Conservation (phyloP, 23 tunicate species). For the Diplosoma virens region DNA sequence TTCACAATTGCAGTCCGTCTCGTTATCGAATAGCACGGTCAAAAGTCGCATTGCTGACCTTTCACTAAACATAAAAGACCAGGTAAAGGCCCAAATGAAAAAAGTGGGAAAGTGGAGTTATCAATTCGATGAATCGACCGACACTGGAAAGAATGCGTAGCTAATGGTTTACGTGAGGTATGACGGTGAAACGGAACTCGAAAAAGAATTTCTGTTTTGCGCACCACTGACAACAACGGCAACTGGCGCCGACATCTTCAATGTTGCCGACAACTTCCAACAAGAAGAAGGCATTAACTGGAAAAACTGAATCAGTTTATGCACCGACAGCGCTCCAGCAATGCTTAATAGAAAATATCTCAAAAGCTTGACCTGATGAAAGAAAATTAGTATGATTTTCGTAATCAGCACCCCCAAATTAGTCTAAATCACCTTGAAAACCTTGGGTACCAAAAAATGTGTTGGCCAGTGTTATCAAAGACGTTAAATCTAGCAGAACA, state of each 20-base stretch:
- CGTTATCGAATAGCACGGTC: conserved; percentile 28
- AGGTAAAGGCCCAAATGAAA: not conserved
- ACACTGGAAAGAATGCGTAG: conserved; percentile 51
- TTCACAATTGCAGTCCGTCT: conserved; percentile 40
- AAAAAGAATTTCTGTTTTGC: conserved; percentile 52
- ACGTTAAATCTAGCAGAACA: no score
- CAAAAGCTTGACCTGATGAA: no score
- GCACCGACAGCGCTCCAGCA: no score
- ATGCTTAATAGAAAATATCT: no score
- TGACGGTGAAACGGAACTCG: conserved; percentile 38
- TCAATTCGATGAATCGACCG: conserved; percentile 58
- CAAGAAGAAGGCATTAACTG: conserved; percentile 38
- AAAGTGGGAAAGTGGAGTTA: conserved; percentile 26
- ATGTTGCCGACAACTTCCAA: conserved; percentile 21
- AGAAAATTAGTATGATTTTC: no score
- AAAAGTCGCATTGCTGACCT: conserved; percentile 43
- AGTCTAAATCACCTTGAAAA: no score
- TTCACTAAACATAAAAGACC: no score
- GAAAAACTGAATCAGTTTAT: conserved; percentile 45
- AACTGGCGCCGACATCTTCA: conserved; percentile 22
- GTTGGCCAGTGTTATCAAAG: no score
- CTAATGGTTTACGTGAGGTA: no score
- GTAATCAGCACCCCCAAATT: no score
- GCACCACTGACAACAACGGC: conserved; percentile 46
- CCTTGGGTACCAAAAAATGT: no score